Evolutionary conservation across 2,797 vertebrate species (phyloP).

Genomic region (Euthynnus affinis): DNA sequence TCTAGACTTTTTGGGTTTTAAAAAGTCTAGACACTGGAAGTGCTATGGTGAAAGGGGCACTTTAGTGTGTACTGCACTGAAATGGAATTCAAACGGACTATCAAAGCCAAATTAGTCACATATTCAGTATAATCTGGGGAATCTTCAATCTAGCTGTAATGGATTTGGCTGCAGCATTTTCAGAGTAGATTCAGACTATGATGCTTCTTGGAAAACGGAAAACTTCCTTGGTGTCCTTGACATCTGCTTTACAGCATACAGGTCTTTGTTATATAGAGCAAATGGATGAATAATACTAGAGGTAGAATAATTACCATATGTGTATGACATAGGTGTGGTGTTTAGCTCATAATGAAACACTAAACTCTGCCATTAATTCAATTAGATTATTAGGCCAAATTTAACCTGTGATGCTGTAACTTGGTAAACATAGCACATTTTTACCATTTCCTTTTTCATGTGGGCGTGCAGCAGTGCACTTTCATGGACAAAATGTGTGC

Average conservation of each 20-base stretch:
- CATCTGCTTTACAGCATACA: not conserved
- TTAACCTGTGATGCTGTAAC: not conserved
- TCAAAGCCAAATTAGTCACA: not conserved
- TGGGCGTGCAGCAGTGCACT: not conserved
- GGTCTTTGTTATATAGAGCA: too few species aligned
- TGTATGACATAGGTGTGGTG: too few species aligned
- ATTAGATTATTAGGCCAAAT: not conserved
- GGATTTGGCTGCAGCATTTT: not conserved
- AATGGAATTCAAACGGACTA: not conserved
- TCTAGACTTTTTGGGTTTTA: not conserved
- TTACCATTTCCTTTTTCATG: not conserved
- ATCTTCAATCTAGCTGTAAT: not conserved
- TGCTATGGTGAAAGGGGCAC: not conserved
- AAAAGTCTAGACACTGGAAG: not conserved
- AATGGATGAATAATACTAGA: too few species aligned
- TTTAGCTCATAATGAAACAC: too few species aligned
- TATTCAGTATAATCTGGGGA: too few species aligned
- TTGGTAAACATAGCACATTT: not conserved
- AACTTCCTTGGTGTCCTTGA: not conserved
- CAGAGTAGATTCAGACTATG: not conserved
- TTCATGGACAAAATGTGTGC: conserved; percentile 19
- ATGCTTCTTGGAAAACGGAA: not conserved
- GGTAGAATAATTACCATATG: too few species aligned
- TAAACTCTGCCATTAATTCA: too few species aligned
- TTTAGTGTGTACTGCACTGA: not conserved